These are phyloP conservation scores for Pyxicephalus adspersus DNA, from an alignment of 2,113 vertebrate species.

Conservation along the genomic window DNA sequence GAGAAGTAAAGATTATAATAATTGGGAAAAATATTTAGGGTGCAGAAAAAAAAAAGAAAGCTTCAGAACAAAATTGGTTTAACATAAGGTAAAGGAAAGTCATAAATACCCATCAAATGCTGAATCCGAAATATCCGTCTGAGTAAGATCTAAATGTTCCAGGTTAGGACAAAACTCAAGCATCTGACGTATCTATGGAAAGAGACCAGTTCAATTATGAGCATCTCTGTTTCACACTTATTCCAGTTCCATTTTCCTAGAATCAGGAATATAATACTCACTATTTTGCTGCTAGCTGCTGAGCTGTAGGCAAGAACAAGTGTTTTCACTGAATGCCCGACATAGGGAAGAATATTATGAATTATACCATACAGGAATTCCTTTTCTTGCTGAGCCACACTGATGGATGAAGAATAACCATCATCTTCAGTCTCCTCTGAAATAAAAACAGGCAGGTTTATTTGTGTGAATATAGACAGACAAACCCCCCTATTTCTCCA, in stretches of 20 bases:
- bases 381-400: slow-evolving; percentile 86
- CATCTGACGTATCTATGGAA: slow-evolving; percentile 87
- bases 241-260: not conserved
- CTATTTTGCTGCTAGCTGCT: slow-evolving; percentile 95
- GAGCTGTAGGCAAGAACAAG: slow-evolving; percentile 92
- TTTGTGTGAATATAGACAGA: too few relatives aligned
- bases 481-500: too few relatives aligned
- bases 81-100: too few relatives aligned
- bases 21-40: too few relatives aligned
- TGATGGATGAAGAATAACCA: slow-evolving; percentile 74
- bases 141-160: slow-evolving; percentile 91
- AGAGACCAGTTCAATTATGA: slow-evolving; percentile 32
- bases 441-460: slow-evolving; percentile 49
- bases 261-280: slow-evolving; percentile 61
- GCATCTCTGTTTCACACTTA: not conserved
- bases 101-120: slow-evolving; percentile 78
- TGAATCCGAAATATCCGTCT: slow-evolving; percentile 87
- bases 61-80: too few relatives aligned
- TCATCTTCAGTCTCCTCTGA: slow-evolving; percentile 81
- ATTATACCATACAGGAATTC: slow-evolving; percentile 88
- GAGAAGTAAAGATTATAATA: too few relatives aligned
- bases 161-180: slow-evolving; percentile 91
- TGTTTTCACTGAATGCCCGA: slow-evolving; percentile 88
- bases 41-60: too few relatives aligned
- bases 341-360: slow-evolving; percentile 86